Evolutionary conservation across 2,113 vertebrate genomes (phyloP).

Genomic region (Theropithecus gelada): DNA sequence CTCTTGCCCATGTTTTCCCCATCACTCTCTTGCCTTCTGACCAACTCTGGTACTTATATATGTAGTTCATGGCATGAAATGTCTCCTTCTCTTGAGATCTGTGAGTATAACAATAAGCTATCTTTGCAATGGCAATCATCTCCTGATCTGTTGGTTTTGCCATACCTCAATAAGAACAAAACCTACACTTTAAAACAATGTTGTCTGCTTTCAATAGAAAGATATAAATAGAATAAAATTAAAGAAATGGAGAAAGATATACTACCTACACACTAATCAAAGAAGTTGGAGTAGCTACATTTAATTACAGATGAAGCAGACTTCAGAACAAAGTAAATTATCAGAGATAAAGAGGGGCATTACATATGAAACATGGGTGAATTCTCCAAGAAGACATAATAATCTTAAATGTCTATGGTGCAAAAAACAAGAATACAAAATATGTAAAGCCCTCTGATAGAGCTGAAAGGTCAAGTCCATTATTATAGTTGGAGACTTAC

Average conservation of each 20-base stretch:
- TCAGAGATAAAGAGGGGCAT: not conserved
- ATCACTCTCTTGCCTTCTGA: not conserved
- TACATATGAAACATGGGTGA: not conserved
- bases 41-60: not conserved
- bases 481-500: not conserved
- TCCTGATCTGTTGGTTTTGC: not conserved
- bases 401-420: not conserved
- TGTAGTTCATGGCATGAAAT: not conserved
- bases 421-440: not conserved
- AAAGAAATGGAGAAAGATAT: not conserved
- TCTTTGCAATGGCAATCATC: not conserved
- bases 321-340: not conserved
- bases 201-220: not conserved
- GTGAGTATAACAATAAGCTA: not conserved
- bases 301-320: not conserved
- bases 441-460: not conserved
- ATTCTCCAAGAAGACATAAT: not conserved
- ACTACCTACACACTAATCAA: not conserved
- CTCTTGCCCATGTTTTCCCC: not conserved
- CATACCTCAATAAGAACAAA: not conserved
- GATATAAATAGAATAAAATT: not conserved
- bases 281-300: not conserved
- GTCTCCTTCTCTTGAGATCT: not conserved
- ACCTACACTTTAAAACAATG: not conserved
- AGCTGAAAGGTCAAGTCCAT: not conserved